Evolutionary conservation across 2,888 invertebrate species (phyloP).

Genomic region (Ommatoiulus sabulosus): DNA sequence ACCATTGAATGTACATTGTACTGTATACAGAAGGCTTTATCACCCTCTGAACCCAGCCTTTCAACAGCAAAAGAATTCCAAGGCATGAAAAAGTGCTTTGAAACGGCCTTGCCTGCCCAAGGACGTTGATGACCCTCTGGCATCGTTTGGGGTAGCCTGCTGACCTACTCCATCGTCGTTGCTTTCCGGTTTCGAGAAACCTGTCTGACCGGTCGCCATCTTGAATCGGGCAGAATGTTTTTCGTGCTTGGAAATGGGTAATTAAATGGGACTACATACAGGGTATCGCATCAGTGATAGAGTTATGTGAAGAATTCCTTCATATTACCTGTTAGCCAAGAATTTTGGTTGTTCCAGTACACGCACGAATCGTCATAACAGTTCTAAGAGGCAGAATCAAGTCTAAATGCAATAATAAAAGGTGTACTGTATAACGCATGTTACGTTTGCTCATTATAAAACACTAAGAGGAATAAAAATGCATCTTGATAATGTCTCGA

Average conservation of each 20-base stretch:
- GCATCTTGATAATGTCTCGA: too few relatives aligned
- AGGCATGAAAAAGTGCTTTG: conserved; percentile 32
- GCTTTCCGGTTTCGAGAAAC: conserved; percentile 26
- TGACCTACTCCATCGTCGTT: conserved; percentile 40
- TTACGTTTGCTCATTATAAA: too few relatives aligned
- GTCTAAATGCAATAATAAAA: too few relatives aligned
- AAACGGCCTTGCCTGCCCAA: conserved; percentile 47
- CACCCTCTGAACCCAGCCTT: background rate
- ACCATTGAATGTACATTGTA: background rate
- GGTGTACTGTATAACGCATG: too few relatives aligned
- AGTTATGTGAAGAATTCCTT: background rate
- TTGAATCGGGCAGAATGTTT: background rate
- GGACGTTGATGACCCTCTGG: conserved; percentile 47
- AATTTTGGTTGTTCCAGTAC: too few relatives aligned
- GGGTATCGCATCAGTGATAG: background rate
- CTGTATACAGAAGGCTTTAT: background rate
- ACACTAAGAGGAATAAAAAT: too few relatives aligned
- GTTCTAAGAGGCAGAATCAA: too few relatives aligned
- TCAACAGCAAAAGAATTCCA: background rate
- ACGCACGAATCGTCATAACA: too few relatives aligned
- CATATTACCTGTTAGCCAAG: background rate
- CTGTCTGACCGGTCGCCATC: conserved; percentile 29
- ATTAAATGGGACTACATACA: background rate
- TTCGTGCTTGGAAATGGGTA: conserved; percentile 12
- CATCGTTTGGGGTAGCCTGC: conserved; percentile 44